A percentile compares a stretch with the other conserved stretches of the same genome.
Conservation (phyloP, 2,113 vertebrate species). For the Sylvietta virens region DNA sequence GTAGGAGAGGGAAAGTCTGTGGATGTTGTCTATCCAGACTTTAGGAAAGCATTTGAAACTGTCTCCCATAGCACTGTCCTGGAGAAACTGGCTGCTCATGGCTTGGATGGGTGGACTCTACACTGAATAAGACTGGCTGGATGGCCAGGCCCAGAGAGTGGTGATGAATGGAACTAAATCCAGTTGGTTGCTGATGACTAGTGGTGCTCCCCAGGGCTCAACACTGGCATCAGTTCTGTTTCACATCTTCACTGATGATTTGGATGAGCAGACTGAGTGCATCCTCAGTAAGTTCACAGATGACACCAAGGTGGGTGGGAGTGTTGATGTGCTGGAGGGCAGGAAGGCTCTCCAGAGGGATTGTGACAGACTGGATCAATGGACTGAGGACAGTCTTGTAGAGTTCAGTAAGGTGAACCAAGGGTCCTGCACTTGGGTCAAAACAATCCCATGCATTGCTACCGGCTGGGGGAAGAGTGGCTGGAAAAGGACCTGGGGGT, state of each 20-base stretch:
- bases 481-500: not conserved
- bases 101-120: not conserved
- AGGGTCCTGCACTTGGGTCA: not conserved
- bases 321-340: not conserved
- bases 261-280: not conserved
- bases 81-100: not conserved
- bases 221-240: not conserved
- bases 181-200: not conserved
- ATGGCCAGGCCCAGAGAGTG: not conserved
- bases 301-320: not conserved
- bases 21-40: not conserved
- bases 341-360: not conserved
- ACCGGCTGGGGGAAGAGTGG: not conserved
- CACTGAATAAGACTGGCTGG: not conserved
- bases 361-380: fast-evolving
- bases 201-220: not conserved
- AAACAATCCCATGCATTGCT: not conserved
- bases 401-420: not conserved
- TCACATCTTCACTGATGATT: not conserved
- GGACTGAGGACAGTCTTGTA: not conserved
- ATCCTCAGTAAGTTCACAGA: not conserved
- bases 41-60: not conserved
- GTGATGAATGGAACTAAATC: not conserved
- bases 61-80: not conserved
- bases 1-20: not conserved